Evolutionary conservation across 2,888 invertebrate genomes (phyloP).

Genomic region (Myopa testacea): DNA sequence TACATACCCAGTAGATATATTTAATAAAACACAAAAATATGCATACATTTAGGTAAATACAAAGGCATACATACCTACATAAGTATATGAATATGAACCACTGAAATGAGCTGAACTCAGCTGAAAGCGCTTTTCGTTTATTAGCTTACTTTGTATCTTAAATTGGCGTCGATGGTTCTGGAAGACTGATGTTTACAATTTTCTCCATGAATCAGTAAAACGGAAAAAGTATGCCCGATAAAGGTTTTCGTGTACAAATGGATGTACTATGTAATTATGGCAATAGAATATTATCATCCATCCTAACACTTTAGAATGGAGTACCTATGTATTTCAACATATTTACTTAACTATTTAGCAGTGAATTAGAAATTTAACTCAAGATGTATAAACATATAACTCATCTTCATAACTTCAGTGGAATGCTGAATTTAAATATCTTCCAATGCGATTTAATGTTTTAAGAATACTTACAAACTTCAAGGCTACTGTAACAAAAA

Average conservation of each 20-base stretch:
- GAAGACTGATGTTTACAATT: slow-evolving; percentile 16
- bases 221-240: background rate
- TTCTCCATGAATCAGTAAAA: background rate
- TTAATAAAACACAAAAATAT: background rate
- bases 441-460: background rate
- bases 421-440: too few species aligned
- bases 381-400: too few species aligned
- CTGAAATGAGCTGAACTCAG: slow-evolving; percentile 2
- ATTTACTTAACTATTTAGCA: too few species aligned
- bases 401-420: too few species aligned
- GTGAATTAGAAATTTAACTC: too few species aligned
- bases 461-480: background rate
- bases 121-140: background rate
- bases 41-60: background rate
- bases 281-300: too few species aligned
- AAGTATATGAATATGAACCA: slow-evolving; percentile 4
- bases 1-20: background rate
- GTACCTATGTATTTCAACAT: too few species aligned
- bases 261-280: too few species aligned
- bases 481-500: background rate
- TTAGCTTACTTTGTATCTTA: background rate
- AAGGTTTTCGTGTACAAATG: background rate
- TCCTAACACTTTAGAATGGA: too few species aligned
- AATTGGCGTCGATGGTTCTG: slow-evolving; percentile 18
- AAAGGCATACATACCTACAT: background rate